Conservation (phyloP, 2,888 invertebrate genomes). For the Slavum lentiscoides region DNA sequence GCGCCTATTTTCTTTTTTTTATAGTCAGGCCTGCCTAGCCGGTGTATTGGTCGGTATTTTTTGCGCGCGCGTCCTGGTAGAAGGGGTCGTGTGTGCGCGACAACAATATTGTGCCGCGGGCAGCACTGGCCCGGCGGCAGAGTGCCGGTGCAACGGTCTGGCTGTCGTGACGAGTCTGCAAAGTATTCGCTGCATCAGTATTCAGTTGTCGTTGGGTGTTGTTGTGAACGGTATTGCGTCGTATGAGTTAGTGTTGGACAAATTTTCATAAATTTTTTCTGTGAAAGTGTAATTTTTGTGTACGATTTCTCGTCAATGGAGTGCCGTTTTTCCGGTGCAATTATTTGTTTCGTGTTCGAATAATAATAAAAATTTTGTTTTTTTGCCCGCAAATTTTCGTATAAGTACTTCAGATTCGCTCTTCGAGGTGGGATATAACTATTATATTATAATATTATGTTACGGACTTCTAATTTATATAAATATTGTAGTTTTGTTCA, state of each 20-base stretch:
- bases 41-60: neutral
- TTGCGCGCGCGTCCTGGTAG: neutral
- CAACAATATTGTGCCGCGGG: slow-evolving; percentile 25
- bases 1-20: neutral
- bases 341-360: neutral
- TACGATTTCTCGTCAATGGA: neutral
- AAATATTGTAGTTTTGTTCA: neutral
- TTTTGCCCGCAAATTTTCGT: neutral
- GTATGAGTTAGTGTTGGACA: neutral
- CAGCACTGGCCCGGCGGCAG: slow-evolving; percentile 46
- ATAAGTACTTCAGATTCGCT: neutral
- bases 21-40: too few relatives aligned
- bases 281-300: neutral
- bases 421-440: neutral
- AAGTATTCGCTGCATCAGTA: neutral
- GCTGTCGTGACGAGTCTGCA: neutral
- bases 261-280: neutral
- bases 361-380: neutral
- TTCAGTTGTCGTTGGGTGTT: neutral
- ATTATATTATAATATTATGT: neutral
- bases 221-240: neutral
- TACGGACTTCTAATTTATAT: neutral
- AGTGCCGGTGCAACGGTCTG: slow-evolving; percentile 24
- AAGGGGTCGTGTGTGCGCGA: neutral
- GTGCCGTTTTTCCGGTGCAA: neutral